These are phyloP conservation scores for Macrophya annulata DNA, from an alignment of 2,888 invertebrate genomes.

Conservation along the genomic window DNA sequence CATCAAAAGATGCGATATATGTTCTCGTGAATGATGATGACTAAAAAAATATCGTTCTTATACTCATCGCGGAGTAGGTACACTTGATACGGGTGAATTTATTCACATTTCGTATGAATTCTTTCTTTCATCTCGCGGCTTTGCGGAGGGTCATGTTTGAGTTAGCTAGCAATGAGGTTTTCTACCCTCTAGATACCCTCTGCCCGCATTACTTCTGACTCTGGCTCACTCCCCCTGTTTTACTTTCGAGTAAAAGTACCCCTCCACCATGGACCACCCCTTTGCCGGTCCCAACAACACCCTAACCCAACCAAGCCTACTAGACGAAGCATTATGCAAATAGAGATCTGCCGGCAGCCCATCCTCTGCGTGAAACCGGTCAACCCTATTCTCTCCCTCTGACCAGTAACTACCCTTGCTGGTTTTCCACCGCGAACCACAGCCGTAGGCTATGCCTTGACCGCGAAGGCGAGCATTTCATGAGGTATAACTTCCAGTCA, in stretches of 20 bases:
- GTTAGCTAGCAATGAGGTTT: slow-evolving; percentile 54
- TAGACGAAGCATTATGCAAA: slow-evolving; percentile 55
- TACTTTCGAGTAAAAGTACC: slow-evolving; percentile 48
- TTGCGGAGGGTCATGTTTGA: slow-evolving; percentile 50
- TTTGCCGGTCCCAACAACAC: slow-evolving; percentile 32
- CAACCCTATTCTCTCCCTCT: slow-evolving; percentile 48
- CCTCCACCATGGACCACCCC: neutral
- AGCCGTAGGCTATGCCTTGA: slow-evolving; percentile 10
- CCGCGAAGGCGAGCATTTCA: slow-evolving; percentile 20
- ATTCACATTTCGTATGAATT: slow-evolving; percentile 53
- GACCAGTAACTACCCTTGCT: slow-evolving; percentile 9
- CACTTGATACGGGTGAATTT: slow-evolving; percentile 7
- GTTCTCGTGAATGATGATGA: neutral
- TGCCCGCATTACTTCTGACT: slow-evolving; percentile 30
- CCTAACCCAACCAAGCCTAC: slow-evolving; percentile 52
- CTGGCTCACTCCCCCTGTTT: slow-evolving; percentile 42
- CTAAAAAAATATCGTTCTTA: slow-evolving; percentile 7
- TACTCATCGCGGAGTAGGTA: neutral
- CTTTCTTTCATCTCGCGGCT: slow-evolving; percentile 45
- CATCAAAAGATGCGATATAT: neutral
- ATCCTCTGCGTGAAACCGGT: slow-evolving; percentile 1
- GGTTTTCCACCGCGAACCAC: neutral
- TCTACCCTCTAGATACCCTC: neutral
- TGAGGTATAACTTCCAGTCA: slow-evolving; percentile 46
- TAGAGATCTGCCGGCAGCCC: slow-evolving; percentile 43